These are phyloP conservation scores for Zalophus californianus DNA, from an alignment of 2,797 vertebrate species.

Conservation along the genomic window DNA sequence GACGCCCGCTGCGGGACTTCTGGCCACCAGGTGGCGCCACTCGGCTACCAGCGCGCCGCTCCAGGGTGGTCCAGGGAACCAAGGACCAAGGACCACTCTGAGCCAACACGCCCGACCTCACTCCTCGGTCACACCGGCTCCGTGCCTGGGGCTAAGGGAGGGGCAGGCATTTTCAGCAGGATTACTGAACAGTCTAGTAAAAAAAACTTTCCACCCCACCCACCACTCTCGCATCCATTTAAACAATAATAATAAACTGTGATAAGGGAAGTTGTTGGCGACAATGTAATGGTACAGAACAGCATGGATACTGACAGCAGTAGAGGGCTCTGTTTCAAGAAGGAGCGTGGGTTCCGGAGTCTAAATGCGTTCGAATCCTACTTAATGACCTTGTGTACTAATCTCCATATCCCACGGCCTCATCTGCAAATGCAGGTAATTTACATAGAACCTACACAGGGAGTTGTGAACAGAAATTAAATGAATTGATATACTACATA, in stretches of 20 bases:
- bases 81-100: accelerated
- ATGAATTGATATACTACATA: not conserved
- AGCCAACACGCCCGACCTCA: not conserved
- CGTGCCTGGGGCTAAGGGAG: not conserved
- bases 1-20: not conserved
- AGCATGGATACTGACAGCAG: not conserved
- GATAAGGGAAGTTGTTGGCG: not conserved
- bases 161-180: not conserved
- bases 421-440: not conserved
- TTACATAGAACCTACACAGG: not conserved
- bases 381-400: not conserved
- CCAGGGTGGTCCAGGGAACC: accelerated
- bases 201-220: not conserved
- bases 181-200: not conserved
- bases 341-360: not conserved
- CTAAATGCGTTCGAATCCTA: not conserved
- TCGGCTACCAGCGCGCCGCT: accelerated
- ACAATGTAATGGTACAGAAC: not conserved
- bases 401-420: not conserved
- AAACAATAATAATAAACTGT: not conserved
- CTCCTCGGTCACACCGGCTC: not conserved
- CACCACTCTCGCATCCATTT: not conserved
- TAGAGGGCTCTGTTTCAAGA: not conserved
- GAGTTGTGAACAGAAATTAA: not conserved
- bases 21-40: constrained; percentile 58